Conservation (phyloP, 2,113 vertebrate species). For the Gila orcuttii region DNA sequence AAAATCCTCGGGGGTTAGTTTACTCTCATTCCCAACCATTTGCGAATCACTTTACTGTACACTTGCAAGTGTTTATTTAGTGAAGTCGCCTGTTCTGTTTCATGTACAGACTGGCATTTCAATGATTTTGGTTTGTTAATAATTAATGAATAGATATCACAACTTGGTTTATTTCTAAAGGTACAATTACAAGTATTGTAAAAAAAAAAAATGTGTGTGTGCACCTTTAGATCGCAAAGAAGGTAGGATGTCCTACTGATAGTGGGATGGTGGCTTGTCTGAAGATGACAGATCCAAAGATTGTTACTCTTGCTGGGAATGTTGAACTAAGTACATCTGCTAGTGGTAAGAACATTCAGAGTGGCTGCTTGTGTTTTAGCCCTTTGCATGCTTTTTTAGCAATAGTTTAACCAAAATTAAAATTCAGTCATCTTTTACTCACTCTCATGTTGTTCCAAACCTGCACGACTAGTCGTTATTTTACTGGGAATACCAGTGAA, state of each 20-base stretch:
- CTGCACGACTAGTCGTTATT: too few species aligned
- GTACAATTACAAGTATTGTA: too few species aligned
- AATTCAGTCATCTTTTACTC: too few species aligned
- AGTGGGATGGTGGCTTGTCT: constrained; percentile 81
- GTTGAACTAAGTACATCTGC: constrained; percentile 63
- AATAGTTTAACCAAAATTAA: too few species aligned
- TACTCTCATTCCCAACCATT: background rate
- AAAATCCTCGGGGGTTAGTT: background rate
- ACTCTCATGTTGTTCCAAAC: too few species aligned
- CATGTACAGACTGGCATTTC: background rate
- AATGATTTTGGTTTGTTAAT: background rate
- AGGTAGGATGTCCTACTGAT: constrained; percentile 82
- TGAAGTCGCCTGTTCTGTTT: background rate
- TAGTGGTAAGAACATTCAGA: constrained; percentile 63
- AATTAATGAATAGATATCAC: background rate
- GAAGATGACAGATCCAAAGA: constrained; percentile 73
- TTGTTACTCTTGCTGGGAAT: constrained; percentile 80
- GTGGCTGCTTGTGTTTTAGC: background rate
- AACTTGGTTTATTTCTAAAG: too few species aligned
- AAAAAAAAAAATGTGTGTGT: background rate
- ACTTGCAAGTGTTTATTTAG: background rate
- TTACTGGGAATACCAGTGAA: too few species aligned
- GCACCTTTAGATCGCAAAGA: constrained; percentile 76
- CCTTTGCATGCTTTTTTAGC: background rate
- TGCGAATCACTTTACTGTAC: background rate